Evolutionary conservation across 2,888 invertebrate species (phyloP).

Genomic region (Cheilosia pagana): DNA sequence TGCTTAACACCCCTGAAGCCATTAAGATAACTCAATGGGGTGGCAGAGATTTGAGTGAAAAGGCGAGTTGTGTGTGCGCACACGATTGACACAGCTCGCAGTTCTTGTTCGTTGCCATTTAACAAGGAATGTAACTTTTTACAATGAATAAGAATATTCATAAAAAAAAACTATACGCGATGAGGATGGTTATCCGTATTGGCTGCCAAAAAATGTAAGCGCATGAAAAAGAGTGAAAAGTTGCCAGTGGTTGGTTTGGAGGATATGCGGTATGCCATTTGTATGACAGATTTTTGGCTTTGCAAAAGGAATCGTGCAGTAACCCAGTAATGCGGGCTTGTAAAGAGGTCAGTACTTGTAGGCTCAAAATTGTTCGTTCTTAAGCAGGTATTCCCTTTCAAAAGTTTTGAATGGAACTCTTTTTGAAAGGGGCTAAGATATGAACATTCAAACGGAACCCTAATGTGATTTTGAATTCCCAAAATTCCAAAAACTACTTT

Average conservation of each 20-base stretch:
- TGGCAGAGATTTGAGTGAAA: slow-evolving; percentile 56
- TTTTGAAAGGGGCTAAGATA: too few relatives aligned
- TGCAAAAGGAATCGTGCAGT: too few relatives aligned
- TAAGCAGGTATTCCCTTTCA: too few relatives aligned
- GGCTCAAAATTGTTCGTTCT: neutral
- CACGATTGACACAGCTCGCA: slow-evolving; percentile 50
- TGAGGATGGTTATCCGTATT: neutral
- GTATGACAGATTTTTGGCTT: slow-evolving; percentile 12
- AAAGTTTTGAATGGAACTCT: too few relatives aligned
- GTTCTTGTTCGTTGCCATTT: slow-evolving; percentile 6
- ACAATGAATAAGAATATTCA: neutral
- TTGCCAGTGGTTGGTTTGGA: neutral
- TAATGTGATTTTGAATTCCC: too few relatives aligned
- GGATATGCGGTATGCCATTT: neutral
- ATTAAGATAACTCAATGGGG: slow-evolving; percentile 73
- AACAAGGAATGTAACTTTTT: slow-evolving; percentile 5
- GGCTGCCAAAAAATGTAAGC: slow-evolving; percentile 3
- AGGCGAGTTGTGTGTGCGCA: slow-evolving; percentile 25
- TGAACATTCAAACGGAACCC: too few relatives aligned
- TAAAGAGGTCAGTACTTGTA: neutral
- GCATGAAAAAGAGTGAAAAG: neutral
- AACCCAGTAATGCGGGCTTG: neutral
- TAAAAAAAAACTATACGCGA: neutral
- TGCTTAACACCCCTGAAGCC: slow-evolving; percentile 71
- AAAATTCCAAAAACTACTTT: too few relatives aligned